Conservation (phyloP, 2,888 invertebrate genomes). For the Pycnomerus fuliginosus region DNA sequence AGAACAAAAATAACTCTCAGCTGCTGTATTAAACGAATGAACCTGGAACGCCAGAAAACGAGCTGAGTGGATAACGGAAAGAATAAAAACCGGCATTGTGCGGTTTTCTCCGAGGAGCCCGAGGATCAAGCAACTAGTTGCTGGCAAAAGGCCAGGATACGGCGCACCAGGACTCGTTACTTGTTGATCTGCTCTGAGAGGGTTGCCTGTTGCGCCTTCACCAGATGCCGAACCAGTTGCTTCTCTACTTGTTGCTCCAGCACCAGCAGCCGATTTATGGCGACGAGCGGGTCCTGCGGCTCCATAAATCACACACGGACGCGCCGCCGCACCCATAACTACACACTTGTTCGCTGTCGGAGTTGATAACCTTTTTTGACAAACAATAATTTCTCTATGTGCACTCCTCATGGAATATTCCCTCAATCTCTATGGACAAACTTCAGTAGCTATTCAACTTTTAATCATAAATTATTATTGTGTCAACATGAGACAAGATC, state of each 20-base stretch:
- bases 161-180: slow-evolving; percentile 26
- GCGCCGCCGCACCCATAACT: no score
- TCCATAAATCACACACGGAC: slow-evolving; percentile 8
- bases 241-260: slow-evolving; percentile 39
- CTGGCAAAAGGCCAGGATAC: slow-evolving; percentile 29
- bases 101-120: slow-evolving; percentile 6
- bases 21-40: no score
- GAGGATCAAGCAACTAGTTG: slow-evolving; percentile 32
- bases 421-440: no score
- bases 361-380: no score
- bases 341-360: no score
- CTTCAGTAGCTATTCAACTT: no score
- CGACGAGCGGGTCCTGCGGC: slow-evolving; percentile 7
- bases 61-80: slow-evolving; percentile 7
- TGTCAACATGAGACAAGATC: no score
- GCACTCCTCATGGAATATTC: no score
- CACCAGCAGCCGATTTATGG: slow-evolving; percentile 11
- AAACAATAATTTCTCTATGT: no score
- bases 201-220: slow-evolving; percentile 33
- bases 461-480: no score
- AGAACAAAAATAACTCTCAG: neutral
- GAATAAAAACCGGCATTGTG: slow-evolving; percentile 8
- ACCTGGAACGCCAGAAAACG: no score
- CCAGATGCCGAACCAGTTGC: slow-evolving; percentile 34
- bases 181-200: slow-evolving; percentile 35